Conservation (phyloP, 1,140 invertebrate species). For the Bradysia coprophila region DNA sequence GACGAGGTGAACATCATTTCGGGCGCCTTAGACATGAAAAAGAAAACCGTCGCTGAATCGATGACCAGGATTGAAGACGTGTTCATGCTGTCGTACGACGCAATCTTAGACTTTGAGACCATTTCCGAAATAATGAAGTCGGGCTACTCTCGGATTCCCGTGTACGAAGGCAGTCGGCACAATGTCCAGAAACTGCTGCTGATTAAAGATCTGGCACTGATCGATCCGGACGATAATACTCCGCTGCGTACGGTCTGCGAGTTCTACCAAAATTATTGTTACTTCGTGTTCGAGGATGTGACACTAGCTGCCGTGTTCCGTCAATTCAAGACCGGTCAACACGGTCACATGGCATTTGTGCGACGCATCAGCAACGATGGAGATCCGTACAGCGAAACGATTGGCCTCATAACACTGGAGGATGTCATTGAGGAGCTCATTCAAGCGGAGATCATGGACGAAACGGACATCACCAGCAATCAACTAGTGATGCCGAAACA, state of each 20-base stretch:
- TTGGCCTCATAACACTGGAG: conserved; percentile 74
- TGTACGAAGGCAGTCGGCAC: conserved; percentile 62
- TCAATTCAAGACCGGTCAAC: conserved; percentile 87
- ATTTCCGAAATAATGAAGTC: conserved; percentile 92
- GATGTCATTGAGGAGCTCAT: conserved; percentile 92
- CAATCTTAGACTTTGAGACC: conserved; percentile 85
- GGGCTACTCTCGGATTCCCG: conserved; percentile 89
- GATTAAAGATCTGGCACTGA: conserved; percentile 92
- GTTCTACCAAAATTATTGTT: conserved; percentile 91
- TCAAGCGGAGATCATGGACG: conserved; percentile 85
- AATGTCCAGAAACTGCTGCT: conserved; percentile 93
- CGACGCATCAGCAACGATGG: conserved; percentile 79
- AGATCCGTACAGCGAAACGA: too few species aligned
- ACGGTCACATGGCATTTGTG: conserved; percentile 87
- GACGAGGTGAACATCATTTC: conserved; percentile 97
- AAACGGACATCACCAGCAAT: conserved; percentile 79
- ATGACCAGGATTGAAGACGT: conserved; percentile 94
- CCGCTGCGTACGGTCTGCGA: conserved; percentile 82
- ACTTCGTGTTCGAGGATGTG: conserved; percentile 90
- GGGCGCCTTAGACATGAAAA: conserved; percentile 78
- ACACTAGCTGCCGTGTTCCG: conserved; percentile 89
- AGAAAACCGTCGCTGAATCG: conserved; percentile 78
- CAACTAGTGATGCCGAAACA: conserved; percentile 57
- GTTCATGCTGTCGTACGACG: conserved; percentile 82
- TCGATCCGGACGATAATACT: conserved; percentile 96